Base-by-base conservation (phyloP, 2,797 vertebrate species). In the Enoplosus armatus region DNA sequence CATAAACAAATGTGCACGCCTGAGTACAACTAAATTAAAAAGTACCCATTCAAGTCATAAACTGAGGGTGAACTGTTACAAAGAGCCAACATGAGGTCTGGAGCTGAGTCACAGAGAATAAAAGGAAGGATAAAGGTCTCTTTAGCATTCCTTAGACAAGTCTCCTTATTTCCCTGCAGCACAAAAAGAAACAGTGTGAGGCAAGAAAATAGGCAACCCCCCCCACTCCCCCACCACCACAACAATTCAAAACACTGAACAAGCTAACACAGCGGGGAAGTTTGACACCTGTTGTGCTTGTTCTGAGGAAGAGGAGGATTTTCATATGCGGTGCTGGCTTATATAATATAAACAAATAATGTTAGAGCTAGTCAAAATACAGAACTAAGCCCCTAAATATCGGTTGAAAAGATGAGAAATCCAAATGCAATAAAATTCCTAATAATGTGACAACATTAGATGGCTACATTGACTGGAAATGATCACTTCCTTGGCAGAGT, bases 91-190 rank as follows among this genome's bases (percentile, higher is more conserved):
- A 45, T 68, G 80, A 77, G 81, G 75, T 80, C 75, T 77, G 84
- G 41, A 74, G 41, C 70, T 31, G 76, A 87, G 62, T 82, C 72
- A 75, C 66, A 20, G 45, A 63, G 55, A 79, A 80, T 56, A 72
- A 78, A 76, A 77, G 29, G 5, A 53, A 80, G 59, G 77, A 82
- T 71, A 84, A 85, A 87, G 75, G 85, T 85, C 83, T 85, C 69
- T 80, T 90, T 79, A 85, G 73, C 85, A 87, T 92, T 92, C 87
- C 79, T 85, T 26, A 31, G 62, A 56, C 72, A 33, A 29, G 41
- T 47, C 78, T 77, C 29, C 26, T 55, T 27, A 59, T 77, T 62
- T 56, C 76, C 79, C 54, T 82, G 64, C 59, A 72, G 77, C 55
- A 79, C 45, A 77, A 77, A 83, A 80, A 79, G 48, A 84, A 83